These are phyloP conservation scores for Catalaphyllia jardinei DNA, from an alignment of 64 coral and sea anemone species.

Conservation along the genomic window DNA sequence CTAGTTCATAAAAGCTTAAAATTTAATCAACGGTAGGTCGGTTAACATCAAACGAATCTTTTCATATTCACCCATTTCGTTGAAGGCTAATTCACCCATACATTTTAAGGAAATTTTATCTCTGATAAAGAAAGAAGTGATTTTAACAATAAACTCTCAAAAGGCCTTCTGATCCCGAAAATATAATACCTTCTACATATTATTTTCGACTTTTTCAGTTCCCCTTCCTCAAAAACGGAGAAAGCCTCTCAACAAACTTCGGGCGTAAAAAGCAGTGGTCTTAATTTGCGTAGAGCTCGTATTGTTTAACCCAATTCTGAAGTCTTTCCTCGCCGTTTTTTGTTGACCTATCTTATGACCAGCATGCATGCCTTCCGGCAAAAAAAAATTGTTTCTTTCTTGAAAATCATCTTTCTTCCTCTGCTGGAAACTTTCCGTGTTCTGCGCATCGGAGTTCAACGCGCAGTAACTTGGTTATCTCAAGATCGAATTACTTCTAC, in stretches of 20 bases:
- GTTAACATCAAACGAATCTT: conserved; percentile 12
- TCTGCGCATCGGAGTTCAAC: not conserved
- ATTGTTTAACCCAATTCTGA: not conserved
- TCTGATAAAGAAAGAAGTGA: not conserved
- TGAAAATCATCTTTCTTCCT: not conserved
- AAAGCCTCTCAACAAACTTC: not conserved
- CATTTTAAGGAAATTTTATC: conserved; percentile 22
- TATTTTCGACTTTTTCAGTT: not conserved
- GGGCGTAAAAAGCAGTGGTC: not conserved
- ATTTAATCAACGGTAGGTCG: conserved; percentile 33
- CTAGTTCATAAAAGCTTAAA: conserved; percentile 38
- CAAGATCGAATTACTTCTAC: not conserved
- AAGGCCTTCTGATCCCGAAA: not conserved
- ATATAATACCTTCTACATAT: not conserved
- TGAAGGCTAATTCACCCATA: not conserved
- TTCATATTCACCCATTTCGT: not conserved
- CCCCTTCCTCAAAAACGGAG: not conserved
- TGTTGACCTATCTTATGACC: not conserved
- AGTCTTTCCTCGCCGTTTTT: conserved; percentile 11
- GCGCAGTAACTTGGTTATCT: not conserved
- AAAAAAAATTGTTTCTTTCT: conserved; percentile 21
- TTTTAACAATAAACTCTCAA: not conserved
- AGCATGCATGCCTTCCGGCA: conserved; percentile 9
- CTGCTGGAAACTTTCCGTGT: not conserved
- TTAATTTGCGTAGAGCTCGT: not conserved